Percentiles rank a stretch among this genome's conserved stretches.
These are phyloP conservation scores for Sinodicranocentrus sp. DNA, from an alignment of 2,888 invertebrate genomes.

Conservation along the genomic window DNA sequence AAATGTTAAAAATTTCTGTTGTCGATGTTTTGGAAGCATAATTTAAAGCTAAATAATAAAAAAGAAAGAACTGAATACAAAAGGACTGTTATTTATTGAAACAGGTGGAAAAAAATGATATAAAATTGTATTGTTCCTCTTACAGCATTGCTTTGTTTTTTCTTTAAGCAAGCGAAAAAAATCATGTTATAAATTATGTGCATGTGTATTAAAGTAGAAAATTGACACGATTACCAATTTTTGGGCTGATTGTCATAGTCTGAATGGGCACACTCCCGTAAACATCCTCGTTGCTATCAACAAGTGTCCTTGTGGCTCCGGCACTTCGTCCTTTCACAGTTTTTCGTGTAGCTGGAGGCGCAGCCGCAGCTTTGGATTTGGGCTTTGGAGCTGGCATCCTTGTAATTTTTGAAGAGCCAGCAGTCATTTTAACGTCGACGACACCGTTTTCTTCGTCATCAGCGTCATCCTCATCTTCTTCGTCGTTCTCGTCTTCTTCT, in stretches of 20 bases:
- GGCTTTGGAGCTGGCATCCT: background rate
- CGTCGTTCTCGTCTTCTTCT: constrained; percentile 42
- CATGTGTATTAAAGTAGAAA: constrained; percentile 64
- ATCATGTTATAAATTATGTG: no score
- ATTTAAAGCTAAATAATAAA: no score
- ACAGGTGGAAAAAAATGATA: constrained; percentile 3
- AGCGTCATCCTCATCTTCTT: constrained; percentile 55
- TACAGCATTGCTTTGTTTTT: no score
- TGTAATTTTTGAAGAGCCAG: background rate
- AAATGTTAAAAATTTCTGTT: no score
- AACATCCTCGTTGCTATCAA: constrained; percentile 75
- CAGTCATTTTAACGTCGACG: constrained; percentile 48
- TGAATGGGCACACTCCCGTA: constrained; percentile 75
- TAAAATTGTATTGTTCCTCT: no score
- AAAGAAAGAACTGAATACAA: constrained; percentile 41
- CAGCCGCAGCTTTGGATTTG: background rate
- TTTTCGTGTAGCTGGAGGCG: background rate
- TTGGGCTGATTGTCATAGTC: constrained; percentile 71
- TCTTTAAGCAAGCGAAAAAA: no score
- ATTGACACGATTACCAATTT: constrained; percentile 72
- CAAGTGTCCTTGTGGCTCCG: constrained; percentile 37
- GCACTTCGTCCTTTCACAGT: background rate
- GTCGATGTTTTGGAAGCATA: no score
- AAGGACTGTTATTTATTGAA: constrained; percentile 62
- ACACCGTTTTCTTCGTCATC: constrained; percentile 58